These are phyloP conservation scores for Pantala flavescens DNA, from an alignment of 1,140 invertebrate genomes.

Conservation along the genomic window DNA sequence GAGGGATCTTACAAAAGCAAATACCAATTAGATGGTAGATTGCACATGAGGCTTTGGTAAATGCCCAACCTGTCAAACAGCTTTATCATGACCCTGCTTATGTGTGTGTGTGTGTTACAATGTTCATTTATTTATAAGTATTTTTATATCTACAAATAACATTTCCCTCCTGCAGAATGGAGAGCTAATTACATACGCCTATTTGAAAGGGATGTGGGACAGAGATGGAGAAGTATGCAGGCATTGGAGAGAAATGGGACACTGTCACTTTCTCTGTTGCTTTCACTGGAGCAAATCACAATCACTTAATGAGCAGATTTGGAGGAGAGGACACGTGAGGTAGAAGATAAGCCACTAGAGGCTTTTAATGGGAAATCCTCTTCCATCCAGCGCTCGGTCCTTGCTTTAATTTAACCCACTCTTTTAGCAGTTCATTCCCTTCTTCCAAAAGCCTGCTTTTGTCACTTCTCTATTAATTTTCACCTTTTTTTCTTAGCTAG, in stretches of 20 bases:
- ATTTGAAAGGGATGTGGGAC: background rate
- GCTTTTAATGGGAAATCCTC: background rate
- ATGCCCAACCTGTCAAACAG: no score
- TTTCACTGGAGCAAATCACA: no score
- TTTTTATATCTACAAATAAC: conserved; percentile 1
- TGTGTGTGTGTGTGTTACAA: no score
- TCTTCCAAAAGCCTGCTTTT: background rate
- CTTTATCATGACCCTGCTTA: no score
- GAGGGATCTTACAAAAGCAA: no score
- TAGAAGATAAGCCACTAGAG: background rate
- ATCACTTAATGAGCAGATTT: background rate
- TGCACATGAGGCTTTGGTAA: no score
- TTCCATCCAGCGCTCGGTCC: background rate
- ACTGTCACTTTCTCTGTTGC: background rate
- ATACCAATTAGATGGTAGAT: no score
- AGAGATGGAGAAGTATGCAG: background rate
- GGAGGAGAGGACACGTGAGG: background rate
- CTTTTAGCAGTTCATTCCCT: background rate
- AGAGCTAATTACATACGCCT: background rate
- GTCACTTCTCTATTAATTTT: background rate
- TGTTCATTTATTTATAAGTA: background rate
- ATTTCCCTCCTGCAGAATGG: background rate
- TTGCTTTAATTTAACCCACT: background rate
- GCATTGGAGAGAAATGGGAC: background rate
- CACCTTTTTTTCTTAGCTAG: background rate